Percentiles rank a stretch among this genome's conserved stretches.
These are phyloP conservation scores for Cheirogaleus medius DNA, from an alignment of 2,113 vertebrate species.

Conservation along the genomic window DNA sequence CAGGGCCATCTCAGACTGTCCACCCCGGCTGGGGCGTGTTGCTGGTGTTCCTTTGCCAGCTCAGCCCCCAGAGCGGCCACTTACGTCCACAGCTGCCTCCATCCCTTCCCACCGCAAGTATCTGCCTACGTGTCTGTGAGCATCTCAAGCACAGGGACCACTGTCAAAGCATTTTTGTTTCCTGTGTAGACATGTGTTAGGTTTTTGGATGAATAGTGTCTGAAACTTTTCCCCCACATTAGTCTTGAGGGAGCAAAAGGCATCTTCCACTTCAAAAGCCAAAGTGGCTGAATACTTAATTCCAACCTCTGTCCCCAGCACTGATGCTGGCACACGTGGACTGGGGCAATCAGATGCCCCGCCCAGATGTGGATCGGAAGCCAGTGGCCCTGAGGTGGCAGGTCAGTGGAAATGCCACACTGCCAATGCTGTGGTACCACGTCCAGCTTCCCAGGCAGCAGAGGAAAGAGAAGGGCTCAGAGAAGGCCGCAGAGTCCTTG, in stretches of 20 bases:
- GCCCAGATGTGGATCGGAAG: neutral
- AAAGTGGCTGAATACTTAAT: no score
- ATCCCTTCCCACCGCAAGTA: neutral
- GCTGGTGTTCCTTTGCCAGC: neutral
- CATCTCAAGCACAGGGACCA: neutral
- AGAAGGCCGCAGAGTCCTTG: neutral
- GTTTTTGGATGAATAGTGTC: neutral
- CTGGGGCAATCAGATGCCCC: neutral
- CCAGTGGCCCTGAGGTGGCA: neutral
- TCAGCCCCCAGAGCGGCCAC: neutral
- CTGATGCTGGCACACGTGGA: fast-evolving
- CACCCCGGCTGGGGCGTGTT: fast-evolving
- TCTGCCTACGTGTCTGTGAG: neutral
- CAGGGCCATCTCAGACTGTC: neutral
- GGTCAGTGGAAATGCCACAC: no score
- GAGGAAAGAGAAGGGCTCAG: neutral
- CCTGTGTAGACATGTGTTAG: neutral
- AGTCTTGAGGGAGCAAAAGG: neutral
- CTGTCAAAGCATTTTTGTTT: neutral
- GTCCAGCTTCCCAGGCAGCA: neutral
- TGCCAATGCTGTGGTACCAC: neutral
- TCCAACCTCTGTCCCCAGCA: neutral
- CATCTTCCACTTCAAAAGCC: neutral
- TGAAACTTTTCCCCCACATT: neutral
- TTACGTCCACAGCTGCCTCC: neutral